Evolutionary conservation across 2,888 invertebrate species (phyloP), one percentile per base, ranked within the genome.

Genomic region (Luffia ferchaultella): DNA sequence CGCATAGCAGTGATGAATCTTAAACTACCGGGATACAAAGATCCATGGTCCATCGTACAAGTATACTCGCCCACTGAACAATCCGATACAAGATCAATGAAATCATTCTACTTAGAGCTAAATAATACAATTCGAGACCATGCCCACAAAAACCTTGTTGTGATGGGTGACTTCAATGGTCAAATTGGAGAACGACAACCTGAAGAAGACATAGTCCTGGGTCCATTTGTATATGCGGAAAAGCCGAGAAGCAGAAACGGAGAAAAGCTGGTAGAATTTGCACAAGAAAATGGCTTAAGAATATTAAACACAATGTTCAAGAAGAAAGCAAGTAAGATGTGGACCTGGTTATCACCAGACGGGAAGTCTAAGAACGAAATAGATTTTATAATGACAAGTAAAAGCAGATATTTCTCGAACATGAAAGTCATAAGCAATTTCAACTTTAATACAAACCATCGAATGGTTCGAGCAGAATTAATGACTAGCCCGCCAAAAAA

Each of bases 41-140:
- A 55, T 43, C 9, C 19, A n/a, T 53, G 50, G 50, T 41, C 53
- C 16, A 53, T 53, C 5, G 51, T 56, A n/a, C 54, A 56, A 52
- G 45, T 52, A 9, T 58, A 60, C 44, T 53, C 57, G 1, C 60
- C 57, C n/a, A 60, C 58, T 17, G 58, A 58, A 48, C 45, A 53
- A 57, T 46, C 52, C 48, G 5, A 16, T 5, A 43, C 9, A 43
- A 16, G 16, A 43, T 12, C 9, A 5, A 43, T n/a, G 16, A 43
- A 43, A 12, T 16, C 5, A 43, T 43, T 43, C 43, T 43, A 43
- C 43, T n/a, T 12, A 43, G 5, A 12, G n/a, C 43, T 43, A 43
- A 16, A 43, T 43, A 16, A 43, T n/a, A 16, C 43, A 43, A 43
- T 43, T n/a, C n/a, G n/a, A 16, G 43, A 43, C 9, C n/a, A 43